phyloP scores from a whole-genome alignment of 2,797 vertebrate genomes.

The Forpus xanthops region DNA sequence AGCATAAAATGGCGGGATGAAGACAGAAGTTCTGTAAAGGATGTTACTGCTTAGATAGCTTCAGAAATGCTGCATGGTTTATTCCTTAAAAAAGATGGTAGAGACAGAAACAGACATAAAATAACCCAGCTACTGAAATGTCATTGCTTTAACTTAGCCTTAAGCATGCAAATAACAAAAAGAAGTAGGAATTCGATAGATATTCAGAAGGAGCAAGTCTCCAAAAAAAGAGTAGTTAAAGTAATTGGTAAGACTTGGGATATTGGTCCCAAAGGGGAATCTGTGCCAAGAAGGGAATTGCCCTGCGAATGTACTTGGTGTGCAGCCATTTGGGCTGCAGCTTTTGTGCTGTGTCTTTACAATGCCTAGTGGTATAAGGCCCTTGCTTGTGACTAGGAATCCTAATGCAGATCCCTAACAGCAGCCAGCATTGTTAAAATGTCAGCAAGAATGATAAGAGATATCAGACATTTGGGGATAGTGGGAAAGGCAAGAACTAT shows the following conservation, averaged over 20 bases:
- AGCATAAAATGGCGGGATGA: not conserved
- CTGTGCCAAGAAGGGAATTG: not conserved
- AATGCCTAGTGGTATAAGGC: not conserved
- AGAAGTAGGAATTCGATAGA: not conserved
- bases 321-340: not conserved
- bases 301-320: not conserved
- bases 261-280: not conserved
- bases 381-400: constrained; percentile 3
- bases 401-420: not conserved
- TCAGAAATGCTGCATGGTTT: not conserved
- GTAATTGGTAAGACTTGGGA: not conserved
- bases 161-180: not conserved
- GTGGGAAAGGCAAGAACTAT: not conserved
- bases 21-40: not conserved
- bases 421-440: constrained; percentile 10
- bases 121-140: not conserved
- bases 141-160: not conserved
- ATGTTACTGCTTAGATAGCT: not conserved
- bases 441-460: constrained; percentile 33
- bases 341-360: not conserved
- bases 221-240: not conserved
- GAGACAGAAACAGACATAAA: not conserved
- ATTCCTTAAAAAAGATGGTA: not conserved
- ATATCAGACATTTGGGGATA: not conserved
- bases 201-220: not conserved